phyloP scores from a whole-genome alignment of 2,888 invertebrate species.

The Azorinus chamasolen region DNA sequence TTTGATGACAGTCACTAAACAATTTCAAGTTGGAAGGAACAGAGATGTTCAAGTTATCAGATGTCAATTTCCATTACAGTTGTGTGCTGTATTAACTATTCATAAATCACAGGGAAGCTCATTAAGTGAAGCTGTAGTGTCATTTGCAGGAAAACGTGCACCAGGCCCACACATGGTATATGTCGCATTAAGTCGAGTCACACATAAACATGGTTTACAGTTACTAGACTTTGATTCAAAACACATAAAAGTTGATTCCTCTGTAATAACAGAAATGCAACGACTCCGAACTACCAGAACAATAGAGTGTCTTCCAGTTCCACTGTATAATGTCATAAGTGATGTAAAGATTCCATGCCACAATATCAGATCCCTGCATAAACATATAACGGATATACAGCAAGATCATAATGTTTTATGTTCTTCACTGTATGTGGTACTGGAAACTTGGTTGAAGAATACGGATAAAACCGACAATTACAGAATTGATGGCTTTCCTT shows the following conservation, averaged over 20 bases:
- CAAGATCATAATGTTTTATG: background rate
- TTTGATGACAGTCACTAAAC: background rate
- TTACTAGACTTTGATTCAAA: slow-evolving; percentile 23
- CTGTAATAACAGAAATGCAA: slow-evolving; percentile 40
- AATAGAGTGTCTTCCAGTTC: background rate
- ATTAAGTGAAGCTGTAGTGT: slow-evolving; percentile 21
- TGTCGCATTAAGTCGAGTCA: slow-evolving; percentile 45
- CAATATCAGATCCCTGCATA: slow-evolving; percentile 25
- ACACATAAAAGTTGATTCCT: background rate
- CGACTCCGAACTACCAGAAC: slow-evolving; percentile 15
- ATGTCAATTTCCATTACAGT: slow-evolving; percentile 46
- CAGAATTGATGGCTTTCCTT: background rate
- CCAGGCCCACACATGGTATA: slow-evolving; percentile 27
- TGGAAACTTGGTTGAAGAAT: background rate
- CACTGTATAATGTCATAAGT: background rate
- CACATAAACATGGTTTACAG: slow-evolving; percentile 18
- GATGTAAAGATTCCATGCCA: slow-evolving; percentile 15
- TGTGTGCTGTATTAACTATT: slow-evolving; percentile 45
- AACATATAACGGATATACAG: slow-evolving; percentile 22
- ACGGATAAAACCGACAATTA: background rate
- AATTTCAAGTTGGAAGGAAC: background rate
- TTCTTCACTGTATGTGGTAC: background rate
- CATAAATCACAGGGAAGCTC: slow-evolving; percentile 52
- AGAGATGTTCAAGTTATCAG: slow-evolving; percentile 6
- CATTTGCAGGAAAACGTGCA: slow-evolving; percentile 6